Percentiles rank a stretch among this genome's conserved stretches.
Evolutionary conservation across 2,797 vertebrate genomes (phyloP).

Genomic region (Cottoperca gobio): DNA sequence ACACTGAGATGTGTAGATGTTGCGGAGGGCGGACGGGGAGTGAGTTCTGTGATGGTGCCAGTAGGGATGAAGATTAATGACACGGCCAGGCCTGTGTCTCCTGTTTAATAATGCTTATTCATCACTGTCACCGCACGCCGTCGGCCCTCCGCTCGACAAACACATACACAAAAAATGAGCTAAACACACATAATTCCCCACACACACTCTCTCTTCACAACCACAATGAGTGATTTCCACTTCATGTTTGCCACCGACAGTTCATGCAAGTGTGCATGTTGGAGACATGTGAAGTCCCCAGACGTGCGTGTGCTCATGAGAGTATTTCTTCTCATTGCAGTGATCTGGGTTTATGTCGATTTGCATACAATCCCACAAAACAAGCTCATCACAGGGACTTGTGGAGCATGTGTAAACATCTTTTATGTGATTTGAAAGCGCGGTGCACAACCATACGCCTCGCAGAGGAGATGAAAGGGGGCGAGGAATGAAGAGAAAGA

Average conservation of each 20-base stretch:
- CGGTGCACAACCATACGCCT: constrained; percentile 25
- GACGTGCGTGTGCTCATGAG: constrained; percentile 23
- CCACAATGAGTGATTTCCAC: constrained; percentile 13
- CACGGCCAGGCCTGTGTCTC: constrained; percentile 65
- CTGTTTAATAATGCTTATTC: constrained; percentile 79
- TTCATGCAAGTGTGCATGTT: constrained; percentile 25
- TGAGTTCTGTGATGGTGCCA: constrained; percentile 65
- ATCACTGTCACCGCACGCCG: constrained; percentile 69
- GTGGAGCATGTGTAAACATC: constrained; percentile 61
- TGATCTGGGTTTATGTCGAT: constrained; percentile 53
- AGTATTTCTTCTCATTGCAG: constrained; percentile 7
- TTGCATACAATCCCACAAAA: constrained; percentile 56
- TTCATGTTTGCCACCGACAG: constrained; percentile 38
- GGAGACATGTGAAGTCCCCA: constrained; percentile 13
- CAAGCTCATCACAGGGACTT: constrained; percentile 41
- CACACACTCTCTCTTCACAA: constrained; percentile 12
- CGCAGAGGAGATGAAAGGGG: constrained; percentile 64
- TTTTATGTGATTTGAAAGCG: constrained; percentile 63
- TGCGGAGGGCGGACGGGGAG: constrained; percentile 40
- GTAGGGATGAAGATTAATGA: constrained; percentile 78
- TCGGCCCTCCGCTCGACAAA: constrained; percentile 19
- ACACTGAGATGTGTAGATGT: constrained; percentile 54
- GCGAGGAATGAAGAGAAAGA: constrained; percentile 60
- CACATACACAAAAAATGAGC: constrained; percentile 26
- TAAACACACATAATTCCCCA: constrained; percentile 18